Percentiles rank a stretch among this genome's conserved stretches.
Evolutionary conservation across 23 tunicate species (phyloP).

Genomic region (Trididemnum miniatum): DNA sequence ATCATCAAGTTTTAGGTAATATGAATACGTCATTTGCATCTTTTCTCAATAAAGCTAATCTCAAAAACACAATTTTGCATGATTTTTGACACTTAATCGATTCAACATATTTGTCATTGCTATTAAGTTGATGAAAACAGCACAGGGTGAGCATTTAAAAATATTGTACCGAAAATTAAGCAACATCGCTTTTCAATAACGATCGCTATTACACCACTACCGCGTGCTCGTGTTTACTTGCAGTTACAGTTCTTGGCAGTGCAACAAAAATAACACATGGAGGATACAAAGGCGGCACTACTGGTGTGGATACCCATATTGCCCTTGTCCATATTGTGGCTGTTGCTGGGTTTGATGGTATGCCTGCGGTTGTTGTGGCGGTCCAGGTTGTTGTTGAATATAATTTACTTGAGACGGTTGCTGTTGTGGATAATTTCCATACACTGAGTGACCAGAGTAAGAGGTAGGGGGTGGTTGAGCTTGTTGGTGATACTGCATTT

Average conservation of each 20-base stretch:
- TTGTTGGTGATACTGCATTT: constrained; percentile 26
- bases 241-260: not conserved
- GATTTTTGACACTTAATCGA: too few relatives aligned
- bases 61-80: too few relatives aligned
- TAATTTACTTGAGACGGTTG: not conserved
- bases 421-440: constrained; percentile 32
- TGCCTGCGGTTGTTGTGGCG: constrained; percentile 7
- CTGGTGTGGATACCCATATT: constrained; percentile 21
- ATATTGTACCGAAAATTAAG: too few relatives aligned
- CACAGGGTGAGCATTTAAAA: too few relatives aligned
- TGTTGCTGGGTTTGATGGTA: constrained; percentile 31
- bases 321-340: constrained; percentile 23
- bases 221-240: not conserved
- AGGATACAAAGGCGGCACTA: not conserved
- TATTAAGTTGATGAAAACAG: too few relatives aligned
- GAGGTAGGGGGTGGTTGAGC: constrained; percentile 6
- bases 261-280: not conserved
- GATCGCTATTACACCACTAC: too few relatives aligned
- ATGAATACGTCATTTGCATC: too few relatives aligned
- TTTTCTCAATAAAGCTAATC: too few relatives aligned
- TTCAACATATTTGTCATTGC: too few relatives aligned
- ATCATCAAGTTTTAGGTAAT: too few relatives aligned
- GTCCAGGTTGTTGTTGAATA: not conserved
- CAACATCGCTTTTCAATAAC: too few relatives aligned
- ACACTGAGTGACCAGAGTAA: constrained; percentile 18